Percentiles rank a stretch among this genome's conserved stretches.
These are phyloP conservation scores for Aegithalos caudatus DNA, from an alignment of 2,113 vertebrate genomes.

Conservation along the genomic window DNA sequence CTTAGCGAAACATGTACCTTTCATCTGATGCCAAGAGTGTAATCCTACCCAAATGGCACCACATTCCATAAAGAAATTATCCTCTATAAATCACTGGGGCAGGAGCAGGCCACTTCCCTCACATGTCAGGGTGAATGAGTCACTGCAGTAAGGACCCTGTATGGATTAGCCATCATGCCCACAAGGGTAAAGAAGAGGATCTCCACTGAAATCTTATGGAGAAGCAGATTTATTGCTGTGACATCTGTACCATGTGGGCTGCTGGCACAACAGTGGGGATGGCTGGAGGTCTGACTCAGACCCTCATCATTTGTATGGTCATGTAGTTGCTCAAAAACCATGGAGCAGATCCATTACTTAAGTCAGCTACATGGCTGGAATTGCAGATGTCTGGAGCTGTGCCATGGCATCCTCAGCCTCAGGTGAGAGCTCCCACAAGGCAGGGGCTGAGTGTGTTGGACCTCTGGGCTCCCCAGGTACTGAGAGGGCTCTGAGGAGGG, in stretches of 20 bases:
- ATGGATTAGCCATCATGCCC: accelerated
- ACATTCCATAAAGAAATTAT: neutral
- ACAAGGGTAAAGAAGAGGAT: neutral
- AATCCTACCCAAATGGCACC: neutral
- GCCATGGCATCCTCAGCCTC: neutral
- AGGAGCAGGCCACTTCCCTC: neutral
- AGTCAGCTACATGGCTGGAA: accelerated
- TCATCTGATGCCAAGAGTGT: neutral
- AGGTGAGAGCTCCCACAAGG: accelerated
- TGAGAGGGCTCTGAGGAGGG: neutral
- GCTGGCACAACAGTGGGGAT: neutral
- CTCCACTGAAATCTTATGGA: neutral
- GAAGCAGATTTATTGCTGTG: neutral
- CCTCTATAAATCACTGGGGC: neutral
- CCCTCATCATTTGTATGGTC: neutral
- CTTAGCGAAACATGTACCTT: neutral
- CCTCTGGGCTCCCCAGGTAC: neutral
- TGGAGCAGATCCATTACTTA: neutral
- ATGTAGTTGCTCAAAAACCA: neutral
- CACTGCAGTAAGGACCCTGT: neutral
- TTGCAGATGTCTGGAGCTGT: neutral
- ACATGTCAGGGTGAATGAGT: neutral
- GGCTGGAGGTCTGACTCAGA: neutral
- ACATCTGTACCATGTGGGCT: neutral
- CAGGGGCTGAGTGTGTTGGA: neutral